Conservation (phyloP, 2,113 vertebrate species). For the Grus americana region DNA sequence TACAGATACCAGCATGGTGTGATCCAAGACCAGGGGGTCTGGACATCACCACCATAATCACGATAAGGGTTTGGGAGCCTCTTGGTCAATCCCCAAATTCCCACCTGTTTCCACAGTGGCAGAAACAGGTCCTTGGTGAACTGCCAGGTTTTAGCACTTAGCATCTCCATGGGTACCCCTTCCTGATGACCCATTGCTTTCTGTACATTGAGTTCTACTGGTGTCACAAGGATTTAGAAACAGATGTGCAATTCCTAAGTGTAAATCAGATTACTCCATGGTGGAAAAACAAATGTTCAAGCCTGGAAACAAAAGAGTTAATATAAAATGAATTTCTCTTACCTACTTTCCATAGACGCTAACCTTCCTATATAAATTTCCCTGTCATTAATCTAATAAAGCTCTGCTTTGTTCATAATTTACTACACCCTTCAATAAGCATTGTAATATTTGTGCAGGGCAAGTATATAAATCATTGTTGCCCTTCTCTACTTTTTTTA, state of each 20-base stretch:
- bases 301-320: background rate
- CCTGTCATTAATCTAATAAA: conserved; percentile 32
- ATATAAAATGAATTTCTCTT: background rate
- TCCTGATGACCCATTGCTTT: background rate
- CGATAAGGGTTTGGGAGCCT: background rate
- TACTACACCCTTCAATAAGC: conserved; percentile 34
- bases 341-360: background rate
- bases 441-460: conserved; percentile 35
- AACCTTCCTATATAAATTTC: background rate
- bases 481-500: conserved; percentile 3
- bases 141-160: background rate
- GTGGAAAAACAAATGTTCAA: background rate
- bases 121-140: background rate
- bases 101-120: background rate
- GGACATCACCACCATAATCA: background rate
- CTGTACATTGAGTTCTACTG: background rate
- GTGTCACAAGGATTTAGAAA: background rate
- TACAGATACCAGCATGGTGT: background rate
- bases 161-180: background rate
- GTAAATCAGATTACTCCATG: background rate
- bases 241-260: background rate
- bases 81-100: background rate
- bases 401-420: conserved; percentile 50
- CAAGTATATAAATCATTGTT: conserved; percentile 51
- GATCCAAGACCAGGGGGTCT: background rate